These are phyloP conservation scores for Myrmecophaga tridactyla DNA, from an alignment of 2,113 vertebrate species.

Conservation along the genomic window DNA sequence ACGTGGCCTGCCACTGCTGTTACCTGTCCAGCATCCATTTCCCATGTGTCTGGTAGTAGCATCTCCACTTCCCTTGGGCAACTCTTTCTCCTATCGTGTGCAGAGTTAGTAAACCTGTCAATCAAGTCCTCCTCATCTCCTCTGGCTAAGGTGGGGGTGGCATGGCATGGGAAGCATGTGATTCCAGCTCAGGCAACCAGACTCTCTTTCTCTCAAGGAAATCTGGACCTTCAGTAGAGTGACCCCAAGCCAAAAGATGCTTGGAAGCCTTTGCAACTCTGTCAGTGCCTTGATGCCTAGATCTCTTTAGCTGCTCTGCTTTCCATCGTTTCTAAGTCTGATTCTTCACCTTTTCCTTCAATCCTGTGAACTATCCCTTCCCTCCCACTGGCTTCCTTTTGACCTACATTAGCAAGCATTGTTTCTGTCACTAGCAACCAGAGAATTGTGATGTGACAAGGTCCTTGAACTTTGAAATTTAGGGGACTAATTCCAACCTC, in stretches of 20 bases:
- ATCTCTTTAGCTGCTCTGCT: neutral
- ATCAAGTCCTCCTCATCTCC: neutral
- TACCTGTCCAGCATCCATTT: neutral
- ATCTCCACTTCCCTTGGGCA: neutral
- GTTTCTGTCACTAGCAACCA: neutral
- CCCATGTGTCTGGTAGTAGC: neutral
- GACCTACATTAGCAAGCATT: neutral
- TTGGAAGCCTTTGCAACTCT: neutral
- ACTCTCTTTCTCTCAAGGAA: neutral
- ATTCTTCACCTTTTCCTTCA: neutral
- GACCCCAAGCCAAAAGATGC: neutral
- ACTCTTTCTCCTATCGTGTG: neutral
- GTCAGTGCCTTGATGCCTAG: neutral
- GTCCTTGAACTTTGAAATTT: neutral
- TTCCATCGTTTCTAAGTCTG: neutral
- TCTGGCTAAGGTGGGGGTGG: neutral
- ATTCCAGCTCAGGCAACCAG: neutral
- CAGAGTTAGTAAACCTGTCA: neutral
- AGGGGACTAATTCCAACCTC: neutral
- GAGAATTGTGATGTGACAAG: neutral
- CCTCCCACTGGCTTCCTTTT: neutral
- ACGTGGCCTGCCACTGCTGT: neutral
- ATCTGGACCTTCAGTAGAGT: neutral
- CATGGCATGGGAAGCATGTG: neutral
- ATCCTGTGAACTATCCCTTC: neutral